These are phyloP conservation scores for Scomberomorus guttatus DNA, from an alignment of 2,797 vertebrate species.

Conservation along the genomic window DNA sequence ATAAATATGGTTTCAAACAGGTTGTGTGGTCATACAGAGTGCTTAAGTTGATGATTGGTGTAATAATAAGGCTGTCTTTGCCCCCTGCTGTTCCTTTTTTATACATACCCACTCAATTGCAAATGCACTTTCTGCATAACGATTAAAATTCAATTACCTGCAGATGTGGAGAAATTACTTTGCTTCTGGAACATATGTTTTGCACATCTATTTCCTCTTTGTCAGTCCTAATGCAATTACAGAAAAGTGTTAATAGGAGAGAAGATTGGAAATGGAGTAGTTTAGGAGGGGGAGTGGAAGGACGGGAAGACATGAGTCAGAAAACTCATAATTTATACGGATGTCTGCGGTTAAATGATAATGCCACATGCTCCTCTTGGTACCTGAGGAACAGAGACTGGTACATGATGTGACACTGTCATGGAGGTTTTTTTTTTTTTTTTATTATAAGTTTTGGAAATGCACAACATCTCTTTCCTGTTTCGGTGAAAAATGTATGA, in stretches of 20 bases:
- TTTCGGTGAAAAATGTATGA: constrained; percentile 23
- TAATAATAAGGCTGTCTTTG: constrained; percentile 37
- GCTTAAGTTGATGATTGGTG: constrained; percentile 22
- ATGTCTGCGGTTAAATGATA: constrained; percentile 59
- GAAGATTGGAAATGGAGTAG: constrained; percentile 58
- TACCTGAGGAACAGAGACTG: constrained; percentile 14
- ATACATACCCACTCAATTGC: constrained; percentile 20
- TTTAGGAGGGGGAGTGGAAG: constrained; percentile 8
- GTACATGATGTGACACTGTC: constrained; percentile 18
- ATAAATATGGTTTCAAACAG: constrained; percentile 19
- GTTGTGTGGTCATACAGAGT: constrained; percentile 7
- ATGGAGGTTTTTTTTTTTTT: no score
- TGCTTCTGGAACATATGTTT: constrained; percentile 64
- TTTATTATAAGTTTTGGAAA: constrained; percentile 21
- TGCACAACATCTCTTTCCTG: constrained; percentile 17
- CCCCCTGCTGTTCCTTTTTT: constrained; percentile 2
- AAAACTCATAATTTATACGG: constrained; percentile 70
- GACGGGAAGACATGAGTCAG: constrained; percentile 42
- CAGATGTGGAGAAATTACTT: constrained; percentile 63
- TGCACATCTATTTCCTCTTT: constrained; percentile 70
- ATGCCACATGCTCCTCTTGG: constrained; percentile 31
- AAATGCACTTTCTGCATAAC: constrained; percentile 57
- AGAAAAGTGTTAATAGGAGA: constrained; percentile 61
- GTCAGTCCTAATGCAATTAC: constrained; percentile 71
- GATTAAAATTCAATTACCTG: constrained; percentile 77